phyloP scores from a whole-genome alignment of 2,113 vertebrate species.

The Muntiacus muntjak region DNA sequence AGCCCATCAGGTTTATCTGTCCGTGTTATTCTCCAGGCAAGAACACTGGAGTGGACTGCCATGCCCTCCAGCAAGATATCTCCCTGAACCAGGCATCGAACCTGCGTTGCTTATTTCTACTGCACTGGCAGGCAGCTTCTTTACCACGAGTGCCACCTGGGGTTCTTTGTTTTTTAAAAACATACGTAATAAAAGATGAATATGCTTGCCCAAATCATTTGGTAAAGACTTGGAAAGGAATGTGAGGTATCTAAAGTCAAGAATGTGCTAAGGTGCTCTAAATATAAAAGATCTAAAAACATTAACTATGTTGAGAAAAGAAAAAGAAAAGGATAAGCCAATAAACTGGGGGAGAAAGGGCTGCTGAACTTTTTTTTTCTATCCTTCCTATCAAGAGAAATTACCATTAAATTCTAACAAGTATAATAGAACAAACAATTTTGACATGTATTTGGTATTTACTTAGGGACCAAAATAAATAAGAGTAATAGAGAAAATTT shows the following conservation, averaged over 20 bases:
- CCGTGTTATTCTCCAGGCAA: neutral
- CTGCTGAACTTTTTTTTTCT: neutral
- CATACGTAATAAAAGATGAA: neutral
- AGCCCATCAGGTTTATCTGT: neutral
- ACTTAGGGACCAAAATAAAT: neutral
- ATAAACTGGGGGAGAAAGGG: neutral
- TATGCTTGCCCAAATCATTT: neutral
- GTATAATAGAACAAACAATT: neutral
- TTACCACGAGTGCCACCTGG: neutral
- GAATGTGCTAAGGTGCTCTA: neutral
- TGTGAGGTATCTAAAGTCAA: neutral
- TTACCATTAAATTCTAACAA: neutral
- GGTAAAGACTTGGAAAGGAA: neutral
- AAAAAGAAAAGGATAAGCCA: neutral
- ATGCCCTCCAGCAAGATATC: neutral
- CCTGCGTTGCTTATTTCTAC: neutral
- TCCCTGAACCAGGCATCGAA: neutral
- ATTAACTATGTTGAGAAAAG: neutral
- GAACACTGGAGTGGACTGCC: neutral
- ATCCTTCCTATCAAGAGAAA: neutral
- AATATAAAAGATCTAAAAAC: neutral
- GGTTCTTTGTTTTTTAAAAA: neutral
- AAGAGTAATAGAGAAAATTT: neutral
- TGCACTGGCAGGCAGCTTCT: neutral
- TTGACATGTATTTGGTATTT: neutral